A percentile compares a stretch with the other conserved stretches of the same genome.
Conservation (phyloP, 2,888 invertebrate genomes). For the Julus scanicus region DNA sequence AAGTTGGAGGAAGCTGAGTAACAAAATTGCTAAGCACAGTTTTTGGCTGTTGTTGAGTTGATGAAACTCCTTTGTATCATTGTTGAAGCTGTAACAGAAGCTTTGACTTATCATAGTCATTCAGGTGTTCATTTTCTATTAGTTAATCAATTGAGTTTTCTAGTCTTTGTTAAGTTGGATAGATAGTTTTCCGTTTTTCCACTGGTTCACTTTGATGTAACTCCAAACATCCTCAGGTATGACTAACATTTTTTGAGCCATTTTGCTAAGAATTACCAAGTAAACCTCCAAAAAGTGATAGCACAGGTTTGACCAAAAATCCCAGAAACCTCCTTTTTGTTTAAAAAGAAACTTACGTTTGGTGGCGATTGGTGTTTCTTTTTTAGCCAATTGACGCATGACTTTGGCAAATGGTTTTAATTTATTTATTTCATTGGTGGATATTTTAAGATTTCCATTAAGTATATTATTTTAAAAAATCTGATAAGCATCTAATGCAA, state of each 20-base stretch:
- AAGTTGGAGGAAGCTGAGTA: background rate
- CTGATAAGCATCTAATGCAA: too few relatives aligned
- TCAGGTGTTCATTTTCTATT: background rate
- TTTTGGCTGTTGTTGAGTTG: background rate
- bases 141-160: background rate
- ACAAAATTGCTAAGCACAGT: background rate
- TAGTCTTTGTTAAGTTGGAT: background rate
- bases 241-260: background rate
- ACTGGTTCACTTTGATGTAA: background rate
- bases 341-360: too few relatives aligned
- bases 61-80: background rate
- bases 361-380: too few relatives aligned
- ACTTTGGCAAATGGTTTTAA: too few relatives aligned
- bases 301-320: too few relatives aligned
- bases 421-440: too few relatives aligned
- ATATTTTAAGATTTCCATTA: too few relatives aligned
- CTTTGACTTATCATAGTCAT: background rate
- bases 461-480: too few relatives aligned
- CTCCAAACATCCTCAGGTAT: background rate
- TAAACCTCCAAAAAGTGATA: too few relatives aligned
- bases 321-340: too few relatives aligned
- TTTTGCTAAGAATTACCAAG: background rate
- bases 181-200: background rate
- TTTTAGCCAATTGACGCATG: too few relatives aligned
- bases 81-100: background rate